Base-by-base conservation (phyloP, 2,888 invertebrate species). In the Agrenia bidenticulata region DNA sequence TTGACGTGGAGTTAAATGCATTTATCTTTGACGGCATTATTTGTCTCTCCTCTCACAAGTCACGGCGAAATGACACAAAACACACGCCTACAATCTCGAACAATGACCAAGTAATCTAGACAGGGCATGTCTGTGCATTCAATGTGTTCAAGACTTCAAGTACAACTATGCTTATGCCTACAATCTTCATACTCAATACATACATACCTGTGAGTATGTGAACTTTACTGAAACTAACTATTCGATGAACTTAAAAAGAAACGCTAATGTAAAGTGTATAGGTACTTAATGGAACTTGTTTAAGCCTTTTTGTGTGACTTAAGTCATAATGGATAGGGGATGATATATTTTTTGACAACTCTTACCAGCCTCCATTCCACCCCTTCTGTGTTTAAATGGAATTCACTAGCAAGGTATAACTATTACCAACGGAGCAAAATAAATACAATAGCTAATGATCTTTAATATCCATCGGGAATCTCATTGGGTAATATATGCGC, bases 21-120 rank as follows among this genome's bases (percentile, higher is more conserved):
- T 62, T 62, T 63, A 63, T 63, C 63, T 63, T 51, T 57, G 57
- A 63, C 61, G 57, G 63, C 63, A 63, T 63, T 63, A 63, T 63
- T 63, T 63, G 63, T 63, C 56, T 57, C 57, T 23, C 21, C 51
- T 45, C 45, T 45, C 19, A 5, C 45, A 19, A 45, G 45, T 45
- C 45, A 4, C 57, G 63, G 56, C 56, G 51, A 63, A 63, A 63
- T 63, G 63, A 63, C 63, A 63, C 54, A 57, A 63, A 63, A 63
- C 63, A 63, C 63, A 63, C 63, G 63, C 63, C 63, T 57, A 63
- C 63, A 63, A 50, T 56, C 57, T 63, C 23, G 57, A 63, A 63
- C 63, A 63, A 63, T 63, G 57, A 63, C 45, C 19, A 45, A 45
- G 45, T 45, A 45, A 45, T 45, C 45, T 5, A 45, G 45, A 17